Evolutionary conservation across 2,113 vertebrate genomes (phyloP).

Genomic region (Pampusana beccarii): DNA sequence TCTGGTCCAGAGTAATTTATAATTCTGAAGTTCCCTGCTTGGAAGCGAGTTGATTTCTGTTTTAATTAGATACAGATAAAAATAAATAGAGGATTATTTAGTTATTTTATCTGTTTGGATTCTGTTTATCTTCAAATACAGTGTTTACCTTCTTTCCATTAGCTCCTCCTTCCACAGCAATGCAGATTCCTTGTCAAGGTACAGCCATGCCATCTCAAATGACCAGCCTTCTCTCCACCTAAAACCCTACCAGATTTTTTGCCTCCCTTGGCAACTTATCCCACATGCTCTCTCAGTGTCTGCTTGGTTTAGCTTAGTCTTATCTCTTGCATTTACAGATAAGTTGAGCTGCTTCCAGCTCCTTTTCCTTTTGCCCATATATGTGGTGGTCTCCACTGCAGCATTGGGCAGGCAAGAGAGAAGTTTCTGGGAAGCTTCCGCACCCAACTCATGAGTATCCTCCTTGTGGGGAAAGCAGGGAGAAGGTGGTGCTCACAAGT

Average conservation of each 20-base stretch:
- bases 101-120: background rate
- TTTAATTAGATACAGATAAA: background rate
- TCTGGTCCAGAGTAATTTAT: background rate
- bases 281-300: fast-evolving
- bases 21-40: background rate
- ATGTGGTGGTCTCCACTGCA: too few relatives aligned
- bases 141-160: background rate
- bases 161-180: background rate
- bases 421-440: too few relatives aligned
- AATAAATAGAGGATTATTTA: too few relatives aligned
- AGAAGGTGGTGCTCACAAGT: too few relatives aligned
- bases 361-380: too few relatives aligned
- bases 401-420: too few relatives aligned
- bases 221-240: background rate
- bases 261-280: background rate
- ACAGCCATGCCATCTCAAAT: background rate
- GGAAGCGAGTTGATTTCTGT: background rate
- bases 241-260: background rate
- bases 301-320: background rate
- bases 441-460: too few relatives aligned
- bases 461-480: too few relatives aligned
- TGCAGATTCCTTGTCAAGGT: background rate
- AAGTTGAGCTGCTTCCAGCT: too few relatives aligned
- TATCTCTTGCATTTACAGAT: background rate
- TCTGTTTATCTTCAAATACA: background rate